These are phyloP conservation scores for Ptyas mucosa DNA, from an alignment of 2,113 vertebrate genomes.

Conservation along the genomic window DNA sequence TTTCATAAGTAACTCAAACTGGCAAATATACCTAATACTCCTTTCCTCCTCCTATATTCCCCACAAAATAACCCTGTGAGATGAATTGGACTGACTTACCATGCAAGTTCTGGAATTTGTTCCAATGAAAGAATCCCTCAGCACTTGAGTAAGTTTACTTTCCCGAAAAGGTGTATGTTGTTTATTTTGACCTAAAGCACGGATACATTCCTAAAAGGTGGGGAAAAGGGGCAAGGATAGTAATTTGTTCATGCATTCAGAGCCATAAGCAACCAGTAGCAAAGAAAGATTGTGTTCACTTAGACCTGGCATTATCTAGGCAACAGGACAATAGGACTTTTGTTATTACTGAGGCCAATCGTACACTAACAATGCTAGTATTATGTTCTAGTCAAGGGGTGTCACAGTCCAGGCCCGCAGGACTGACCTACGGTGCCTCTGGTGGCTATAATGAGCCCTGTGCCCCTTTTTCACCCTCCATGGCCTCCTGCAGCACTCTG, in stretches of 20 bases:
- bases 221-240: neutral
- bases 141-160: constrained; percentile 95
- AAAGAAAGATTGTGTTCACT: neutral
- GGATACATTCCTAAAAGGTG: constrained; percentile 86
- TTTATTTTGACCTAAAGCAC: constrained; percentile 93
- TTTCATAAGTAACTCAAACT: neutral
- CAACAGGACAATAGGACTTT: neutral
- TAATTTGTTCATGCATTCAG: neutral
- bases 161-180: constrained; percentile 93
- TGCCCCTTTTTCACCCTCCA: too few species aligned
- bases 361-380: neutral
- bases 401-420: too few species aligned
- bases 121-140: constrained; percentile 95
- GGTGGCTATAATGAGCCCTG: too few species aligned
- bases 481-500: too few species aligned
- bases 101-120: constrained; percentile 94
- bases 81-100: constrained; percentile 68
- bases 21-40: neutral
- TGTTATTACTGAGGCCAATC: neutral
- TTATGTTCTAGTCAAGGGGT: neutral
- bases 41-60: neutral
- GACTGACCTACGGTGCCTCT: too few species aligned
- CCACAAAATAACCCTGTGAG: neutral
- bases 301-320: neutral
- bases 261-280: neutral